These are phyloP conservation scores for Nycticebus coucang DNA, from an alignment of 2,113 vertebrate species.

Conservation along the genomic window DNA sequence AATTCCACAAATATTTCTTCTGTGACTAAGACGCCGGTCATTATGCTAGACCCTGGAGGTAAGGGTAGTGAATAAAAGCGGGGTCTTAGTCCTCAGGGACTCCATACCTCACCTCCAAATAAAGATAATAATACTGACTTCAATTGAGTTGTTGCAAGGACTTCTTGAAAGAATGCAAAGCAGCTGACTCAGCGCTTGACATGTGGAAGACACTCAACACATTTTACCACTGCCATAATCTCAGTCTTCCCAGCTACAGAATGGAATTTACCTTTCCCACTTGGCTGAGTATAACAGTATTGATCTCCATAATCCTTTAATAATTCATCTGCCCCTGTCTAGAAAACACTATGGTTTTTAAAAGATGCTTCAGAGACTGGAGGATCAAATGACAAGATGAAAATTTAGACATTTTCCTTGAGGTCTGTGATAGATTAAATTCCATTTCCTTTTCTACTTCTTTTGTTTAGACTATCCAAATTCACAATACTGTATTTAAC, in stretches of 20 bases:
- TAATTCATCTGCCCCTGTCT: neutral
- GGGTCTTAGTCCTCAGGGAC: neutral
- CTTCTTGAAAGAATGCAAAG: neutral
- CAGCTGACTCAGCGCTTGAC: neutral
- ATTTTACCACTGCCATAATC: neutral
- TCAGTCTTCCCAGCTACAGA: slow-evolving; percentile 36
- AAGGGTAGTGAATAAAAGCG: neutral
- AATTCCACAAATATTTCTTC: neutral
- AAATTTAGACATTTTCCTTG: neutral
- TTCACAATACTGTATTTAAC: neutral
- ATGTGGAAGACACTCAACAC: neutral
- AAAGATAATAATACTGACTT: neutral
- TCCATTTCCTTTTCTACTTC: neutral
- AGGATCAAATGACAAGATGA: neutral
- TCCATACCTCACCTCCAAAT: neutral
- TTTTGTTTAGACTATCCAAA: slow-evolving; percentile 14
- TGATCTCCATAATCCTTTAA: neutral
- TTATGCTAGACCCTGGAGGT: neutral
- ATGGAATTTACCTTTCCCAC: slow-evolving; percentile 17
- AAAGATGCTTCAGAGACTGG: neutral
- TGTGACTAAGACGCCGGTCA: neutral
- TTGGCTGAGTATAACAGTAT: neutral
- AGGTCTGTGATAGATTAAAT: neutral
- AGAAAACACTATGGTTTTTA: neutral
- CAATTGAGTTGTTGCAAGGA: neutral